Evolutionary conservation across 2,888 invertebrate species (phyloP), one percentile per base, ranked within the genome.

Genomic region (Dynastes tityus): DNA sequence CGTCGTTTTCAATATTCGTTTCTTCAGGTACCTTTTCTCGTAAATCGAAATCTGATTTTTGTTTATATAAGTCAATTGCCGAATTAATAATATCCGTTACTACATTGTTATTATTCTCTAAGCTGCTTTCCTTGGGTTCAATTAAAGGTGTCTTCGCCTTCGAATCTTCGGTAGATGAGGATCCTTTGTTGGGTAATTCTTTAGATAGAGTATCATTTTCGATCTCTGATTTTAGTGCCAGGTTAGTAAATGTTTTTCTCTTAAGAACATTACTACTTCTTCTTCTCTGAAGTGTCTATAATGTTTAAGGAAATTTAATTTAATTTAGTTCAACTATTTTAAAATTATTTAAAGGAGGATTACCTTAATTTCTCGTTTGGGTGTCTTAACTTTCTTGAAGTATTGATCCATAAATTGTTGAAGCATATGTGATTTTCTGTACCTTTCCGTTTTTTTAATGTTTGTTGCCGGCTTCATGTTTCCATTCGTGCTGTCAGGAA

Each of bases 351-450:
- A 11, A 64, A 75, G 64, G 49, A 64, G 63, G 40, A 45, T 51
- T 74, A 55, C 65, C 32, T 51, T 64, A 22, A 29, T 29, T 22
- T 58, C 65, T 55, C 77, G 51, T 51, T 51, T 61, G 37, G 73
- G 32, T 49, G 51, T n/a, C 68, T 82, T 82, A 32, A 71, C 70
- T 9, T 80, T 73, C 58, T 77, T 75, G 45, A 82, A 82, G 70
- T 76, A 82, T 8, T 75, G 78, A 61, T 82, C 80, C 55, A 82
- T 74, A 40, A 73, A 78, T 22, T 80, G 81, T 78, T 82, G 81
- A 9, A 80, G 65, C 58, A 77, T 79, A 1, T 75, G 53, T 32
- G 77, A 65, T 71, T 78, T 76, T 63, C 45, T 78, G 8, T 13
- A 2, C 4, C 61, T 73, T 2, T 49, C 9, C 37, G 55, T 73